Conservation (phyloP, 1,140 invertebrate genomes). For the Eubasilissa regina region DNA sequence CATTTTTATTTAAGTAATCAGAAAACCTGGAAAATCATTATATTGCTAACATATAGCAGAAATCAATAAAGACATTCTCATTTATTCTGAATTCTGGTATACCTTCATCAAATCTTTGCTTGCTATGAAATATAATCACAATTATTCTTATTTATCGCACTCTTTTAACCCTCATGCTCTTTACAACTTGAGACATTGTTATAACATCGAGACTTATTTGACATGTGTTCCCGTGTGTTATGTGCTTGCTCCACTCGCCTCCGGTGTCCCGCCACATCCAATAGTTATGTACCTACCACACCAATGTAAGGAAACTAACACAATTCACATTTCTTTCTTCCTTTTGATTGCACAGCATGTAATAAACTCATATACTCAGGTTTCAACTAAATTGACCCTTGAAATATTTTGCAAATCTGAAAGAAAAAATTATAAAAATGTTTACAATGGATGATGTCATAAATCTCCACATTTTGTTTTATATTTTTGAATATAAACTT, state of each 20-base stretch:
- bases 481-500: too few species aligned
- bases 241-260: constrained; percentile 57
- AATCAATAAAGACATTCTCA: too few species aligned
- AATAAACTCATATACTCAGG: not conserved
- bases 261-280: constrained; percentile 56
- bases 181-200: not conserved
- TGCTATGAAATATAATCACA: too few species aligned
- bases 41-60: too few species aligned
- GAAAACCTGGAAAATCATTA: too few species aligned
- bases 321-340: constrained; percentile 38
- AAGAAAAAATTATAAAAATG: not conserved
- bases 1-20: too few species aligned
- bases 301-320: constrained; percentile 76
- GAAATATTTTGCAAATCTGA: not conserved
- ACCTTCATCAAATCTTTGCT: too few species aligned
- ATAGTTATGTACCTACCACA: constrained; percentile 73
- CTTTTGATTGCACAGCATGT: constrained; percentile 23
- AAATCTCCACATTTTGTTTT: not conserved
- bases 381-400: not conserved
- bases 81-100: too few species aligned
- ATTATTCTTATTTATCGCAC: too few species aligned
- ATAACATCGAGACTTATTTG: constrained; percentile 42
- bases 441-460: not conserved
- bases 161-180: too few species aligned
- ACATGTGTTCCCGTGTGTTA: constrained; percentile 50